Conservation (phyloP, 2,888 invertebrate genomes). For the Pristionchus mayeri region DNA sequence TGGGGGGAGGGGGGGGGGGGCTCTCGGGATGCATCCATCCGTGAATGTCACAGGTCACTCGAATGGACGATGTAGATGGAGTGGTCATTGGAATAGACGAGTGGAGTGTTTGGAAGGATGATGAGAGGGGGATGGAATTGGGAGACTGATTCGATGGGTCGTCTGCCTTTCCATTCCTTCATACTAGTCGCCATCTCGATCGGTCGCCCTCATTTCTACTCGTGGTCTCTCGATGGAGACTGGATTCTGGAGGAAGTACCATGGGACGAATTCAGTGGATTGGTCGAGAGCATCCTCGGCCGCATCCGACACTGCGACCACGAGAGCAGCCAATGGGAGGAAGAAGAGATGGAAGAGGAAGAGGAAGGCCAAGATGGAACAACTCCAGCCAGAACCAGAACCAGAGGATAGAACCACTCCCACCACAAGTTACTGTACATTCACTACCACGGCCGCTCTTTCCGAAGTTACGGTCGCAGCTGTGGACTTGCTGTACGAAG, state of each 20-base stretch:
- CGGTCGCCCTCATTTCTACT: background rate
- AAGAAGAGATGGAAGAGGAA: slow-evolving; percentile 1
- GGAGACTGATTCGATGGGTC: background rate
- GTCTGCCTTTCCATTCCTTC: background rate
- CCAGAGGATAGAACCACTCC: background rate
- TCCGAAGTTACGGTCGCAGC: background rate
- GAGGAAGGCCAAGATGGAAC: background rate
- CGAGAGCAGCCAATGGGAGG: background rate
- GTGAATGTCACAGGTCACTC: slow-evolving; percentile 41
- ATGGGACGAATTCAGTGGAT: background rate
- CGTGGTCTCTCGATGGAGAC: background rate
- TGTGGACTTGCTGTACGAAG: background rate
- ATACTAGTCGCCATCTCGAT: background rate
- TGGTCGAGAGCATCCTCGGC: background rate
- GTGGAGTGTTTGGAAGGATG: background rate
- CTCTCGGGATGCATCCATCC: background rate
- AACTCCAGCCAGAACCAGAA: background rate
- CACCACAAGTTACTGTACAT: background rate
- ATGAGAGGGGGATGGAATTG: background rate
- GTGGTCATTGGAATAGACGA: background rate
- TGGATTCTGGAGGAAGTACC: background rate
- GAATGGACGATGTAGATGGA: background rate
- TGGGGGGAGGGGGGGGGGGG: slow-evolving; percentile 2
- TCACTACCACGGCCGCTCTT: background rate
- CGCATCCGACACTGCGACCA: background rate